Base-by-base conservation (phyloP, 2,888 invertebrate species). In the Agrilus mali region DNA sequence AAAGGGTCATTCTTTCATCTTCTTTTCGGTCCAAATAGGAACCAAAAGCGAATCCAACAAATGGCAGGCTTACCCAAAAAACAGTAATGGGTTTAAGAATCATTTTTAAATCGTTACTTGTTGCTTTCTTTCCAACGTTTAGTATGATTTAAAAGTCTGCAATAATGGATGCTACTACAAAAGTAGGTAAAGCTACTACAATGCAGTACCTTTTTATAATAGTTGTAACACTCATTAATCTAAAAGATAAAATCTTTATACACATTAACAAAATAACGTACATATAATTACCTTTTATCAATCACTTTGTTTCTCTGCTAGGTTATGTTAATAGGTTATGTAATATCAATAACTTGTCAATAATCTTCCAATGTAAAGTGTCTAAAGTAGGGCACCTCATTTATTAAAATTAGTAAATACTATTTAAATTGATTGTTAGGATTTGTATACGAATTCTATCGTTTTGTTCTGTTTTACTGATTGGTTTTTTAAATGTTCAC, bases 101-200 rank as follows among this genome's bases (percentile, higher is more conserved):
- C 70, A 72, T 72, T 40, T 43, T 51, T 49, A 54, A n/a, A 47
- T 46, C 53, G 32, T 41, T 46, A 38, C 10, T 33, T 47, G 49
- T 5, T 27, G 10, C 22, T 44, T 44, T 49, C 32, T 42, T 88
- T 88, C 81, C 84, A 88, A 67, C 73, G 67, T 52, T 72, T 76
- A 0, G 88, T 89, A 55, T 77, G 78, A 43, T 68, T 74, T 71
- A 78, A n/a, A n/a, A 82, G 61, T 89, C 89, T 5, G 78, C 72
- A 66, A 71, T 83, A 57, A 89, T 86, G 3, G 74, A 56, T 16
- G 66, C 57, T 22, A 60, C 65, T 43, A 77, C 60, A 50, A 80
- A 50, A 32, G 74, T 67, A 13, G 88, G 88, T 59, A 86, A 78
- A 45, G 78, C 57, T 48, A 82, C 74, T 54, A 80, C 79, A 54